These are phyloP conservation scores for Ylistrum balloti DNA, from an alignment of 1,140 invertebrate species.

Conservation along the genomic window DNA sequence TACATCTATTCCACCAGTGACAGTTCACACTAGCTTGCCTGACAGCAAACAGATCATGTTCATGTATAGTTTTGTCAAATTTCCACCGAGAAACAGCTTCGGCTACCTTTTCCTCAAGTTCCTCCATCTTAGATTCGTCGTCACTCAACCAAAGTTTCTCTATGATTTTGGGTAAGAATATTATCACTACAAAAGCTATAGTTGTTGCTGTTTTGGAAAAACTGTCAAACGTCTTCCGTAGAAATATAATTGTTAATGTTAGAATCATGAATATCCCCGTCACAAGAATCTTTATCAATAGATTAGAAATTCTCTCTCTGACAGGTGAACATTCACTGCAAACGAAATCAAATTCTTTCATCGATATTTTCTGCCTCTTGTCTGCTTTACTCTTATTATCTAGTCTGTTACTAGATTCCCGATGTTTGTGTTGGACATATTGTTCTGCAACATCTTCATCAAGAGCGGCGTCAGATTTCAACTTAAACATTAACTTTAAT, in stretches of 20 bases:
- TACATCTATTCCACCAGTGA: not conserved
- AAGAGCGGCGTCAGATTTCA: not conserved
- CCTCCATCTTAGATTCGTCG: not conserved
- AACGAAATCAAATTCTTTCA: not conserved
- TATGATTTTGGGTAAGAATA: not conserved
- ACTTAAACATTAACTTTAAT: not conserved
- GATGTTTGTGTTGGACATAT: not conserved
- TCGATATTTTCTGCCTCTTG: not conserved
- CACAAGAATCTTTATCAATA: not conserved
- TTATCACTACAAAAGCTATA: not conserved
- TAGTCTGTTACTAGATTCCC: not conserved
- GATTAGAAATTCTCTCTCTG: not conserved
- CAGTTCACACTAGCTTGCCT: not conserved
- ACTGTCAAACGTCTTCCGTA: not conserved
- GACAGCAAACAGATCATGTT: not conserved
- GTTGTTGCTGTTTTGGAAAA: slow-evolving; percentile 7
- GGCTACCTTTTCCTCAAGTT: not conserved
- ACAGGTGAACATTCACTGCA: slow-evolving; percentile 13
- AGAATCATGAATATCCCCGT: not conserved
- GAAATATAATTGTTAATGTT: not conserved
- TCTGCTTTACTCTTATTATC: not conserved
- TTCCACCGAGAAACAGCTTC: not conserved
- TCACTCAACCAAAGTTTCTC: not conserved
- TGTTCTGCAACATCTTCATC: not conserved
- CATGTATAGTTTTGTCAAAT: not conserved